Conservation (phyloP, 2,113 vertebrate species). For the Anseranas semipalmata region DNA sequence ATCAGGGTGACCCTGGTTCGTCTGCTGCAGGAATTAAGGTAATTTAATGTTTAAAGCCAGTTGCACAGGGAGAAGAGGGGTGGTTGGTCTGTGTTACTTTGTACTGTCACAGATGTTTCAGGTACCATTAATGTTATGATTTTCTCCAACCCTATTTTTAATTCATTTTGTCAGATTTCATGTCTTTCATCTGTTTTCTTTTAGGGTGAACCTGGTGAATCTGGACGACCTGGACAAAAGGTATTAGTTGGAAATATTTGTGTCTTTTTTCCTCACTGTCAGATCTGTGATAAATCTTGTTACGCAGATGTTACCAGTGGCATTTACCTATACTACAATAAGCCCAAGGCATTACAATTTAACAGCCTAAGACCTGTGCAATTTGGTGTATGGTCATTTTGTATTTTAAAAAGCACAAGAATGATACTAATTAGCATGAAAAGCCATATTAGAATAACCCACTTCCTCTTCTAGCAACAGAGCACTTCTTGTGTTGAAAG, state of each 20-base stretch:
- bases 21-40: conserved; percentile 99
- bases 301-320: neutral
- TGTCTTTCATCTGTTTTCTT: conserved; percentile 32
- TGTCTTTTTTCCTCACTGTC: neutral
- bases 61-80: neutral
- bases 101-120: neutral
- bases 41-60: conserved; percentile 1
- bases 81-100: neutral
- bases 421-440: neutral
- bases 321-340: neutral
- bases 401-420: neutral
- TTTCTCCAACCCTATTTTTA: neutral
- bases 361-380: neutral
- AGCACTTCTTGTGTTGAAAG: neutral
- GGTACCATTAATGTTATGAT: neutral
- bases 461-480: neutral
- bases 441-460: neutral
- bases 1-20: conserved; percentile 93
- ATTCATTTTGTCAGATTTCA: neutral
- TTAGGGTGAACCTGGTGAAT: conserved; percentile 96
- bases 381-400: neutral
- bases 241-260: conserved; percentile 74
- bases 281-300: neutral
- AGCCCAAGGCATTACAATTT: neutral
- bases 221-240: conserved; percentile 92